Evolutionary conservation across 2,888 invertebrate species (phyloP).

Genomic region (Apeira syringaria): DNA sequence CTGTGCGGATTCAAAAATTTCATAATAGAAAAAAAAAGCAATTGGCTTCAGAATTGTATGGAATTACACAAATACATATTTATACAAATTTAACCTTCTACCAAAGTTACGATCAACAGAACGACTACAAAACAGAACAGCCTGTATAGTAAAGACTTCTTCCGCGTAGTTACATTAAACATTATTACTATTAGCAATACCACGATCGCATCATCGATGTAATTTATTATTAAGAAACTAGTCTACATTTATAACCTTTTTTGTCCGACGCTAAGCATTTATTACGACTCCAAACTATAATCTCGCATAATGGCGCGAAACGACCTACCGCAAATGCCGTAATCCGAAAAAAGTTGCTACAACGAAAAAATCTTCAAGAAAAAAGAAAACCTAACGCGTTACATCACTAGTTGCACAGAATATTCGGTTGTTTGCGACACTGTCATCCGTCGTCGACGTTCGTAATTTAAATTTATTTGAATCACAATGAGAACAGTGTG

Average conservation of each 20-base stretch:
- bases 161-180: background rate
- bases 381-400: conserved; percentile 17
- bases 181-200: background rate
- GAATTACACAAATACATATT: no score
- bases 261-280: conserved; percentile 18
- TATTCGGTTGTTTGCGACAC: conserved; percentile 50
- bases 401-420: conserved; percentile 25
- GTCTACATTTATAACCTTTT: conserved; percentile 2
- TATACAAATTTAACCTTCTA: no score
- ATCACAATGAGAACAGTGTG: conserved; percentile 65
- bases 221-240: conserved; percentile 8
- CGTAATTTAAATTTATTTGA: conserved; percentile 77
- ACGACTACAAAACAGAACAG: no score
- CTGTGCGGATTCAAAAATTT: no score
- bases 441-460: conserved; percentile 37
- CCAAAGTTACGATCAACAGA: no score
- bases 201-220: conserved; percentile 2
- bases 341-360: conserved; percentile 15
- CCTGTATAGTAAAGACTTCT: background rate
- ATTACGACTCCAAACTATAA: conserved; percentile 16
- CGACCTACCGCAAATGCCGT: conserved; percentile 50
- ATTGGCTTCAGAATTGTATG: no score
- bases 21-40: no score
- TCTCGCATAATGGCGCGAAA: conserved; percentile 44
- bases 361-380: conserved; percentile 22